Evolutionary conservation across 2,797 vertebrate genomes (phyloP).

Genomic region (Melanotaenia pygmaea): DNA sequence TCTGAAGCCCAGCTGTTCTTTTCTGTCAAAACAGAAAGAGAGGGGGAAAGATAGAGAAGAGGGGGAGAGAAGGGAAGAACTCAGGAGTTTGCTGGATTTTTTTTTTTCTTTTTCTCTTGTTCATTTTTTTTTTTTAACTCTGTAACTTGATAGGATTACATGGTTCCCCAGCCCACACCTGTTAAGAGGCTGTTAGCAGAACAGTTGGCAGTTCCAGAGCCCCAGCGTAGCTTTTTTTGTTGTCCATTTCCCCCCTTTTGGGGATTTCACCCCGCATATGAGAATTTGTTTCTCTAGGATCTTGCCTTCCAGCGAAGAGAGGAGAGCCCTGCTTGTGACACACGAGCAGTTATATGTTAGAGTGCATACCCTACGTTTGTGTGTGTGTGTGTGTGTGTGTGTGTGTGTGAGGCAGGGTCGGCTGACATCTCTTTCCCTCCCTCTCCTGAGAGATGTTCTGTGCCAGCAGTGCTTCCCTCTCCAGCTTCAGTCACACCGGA

Average conservation of each 20-base stretch:
- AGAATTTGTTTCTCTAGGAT: constrained; percentile 58
- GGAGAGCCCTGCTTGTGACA: constrained; percentile 55
- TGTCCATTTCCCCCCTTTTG: constrained; percentile 66
- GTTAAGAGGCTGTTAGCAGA: constrained; percentile 88
- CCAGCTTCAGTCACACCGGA: constrained; percentile 50
- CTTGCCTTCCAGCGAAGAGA: constrained; percentile 44
- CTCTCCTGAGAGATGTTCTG: constrained; percentile 62
- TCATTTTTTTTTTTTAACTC: constrained; percentile 69
- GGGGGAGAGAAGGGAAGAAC: constrained; percentile 39
- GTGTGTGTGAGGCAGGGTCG: constrained; percentile 36
- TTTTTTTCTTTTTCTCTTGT: constrained; percentile 28
- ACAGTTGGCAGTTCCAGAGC: constrained; percentile 83
- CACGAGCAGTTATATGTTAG: constrained; percentile 57
- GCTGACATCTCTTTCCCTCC: constrained; percentile 64
- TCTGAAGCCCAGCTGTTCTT: constrained; percentile 89
- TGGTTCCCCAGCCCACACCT: constrained; percentile 85
- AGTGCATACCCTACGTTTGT: constrained; percentile 25
- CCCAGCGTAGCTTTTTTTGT: constrained; percentile 69
- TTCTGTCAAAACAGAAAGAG: constrained; percentile 78
- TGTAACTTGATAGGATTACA: constrained; percentile 89
- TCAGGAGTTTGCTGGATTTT: constrained; percentile 81
- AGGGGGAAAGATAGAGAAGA: constrained; percentile 36
- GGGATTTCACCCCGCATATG: constrained; percentile 67
- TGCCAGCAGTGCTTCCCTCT: constrained; percentile 66
- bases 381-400: constrained; percentile 5